Conservation (phyloP, 2,797 vertebrate genomes). For the Arrhamphus sclerolepis region DNA sequence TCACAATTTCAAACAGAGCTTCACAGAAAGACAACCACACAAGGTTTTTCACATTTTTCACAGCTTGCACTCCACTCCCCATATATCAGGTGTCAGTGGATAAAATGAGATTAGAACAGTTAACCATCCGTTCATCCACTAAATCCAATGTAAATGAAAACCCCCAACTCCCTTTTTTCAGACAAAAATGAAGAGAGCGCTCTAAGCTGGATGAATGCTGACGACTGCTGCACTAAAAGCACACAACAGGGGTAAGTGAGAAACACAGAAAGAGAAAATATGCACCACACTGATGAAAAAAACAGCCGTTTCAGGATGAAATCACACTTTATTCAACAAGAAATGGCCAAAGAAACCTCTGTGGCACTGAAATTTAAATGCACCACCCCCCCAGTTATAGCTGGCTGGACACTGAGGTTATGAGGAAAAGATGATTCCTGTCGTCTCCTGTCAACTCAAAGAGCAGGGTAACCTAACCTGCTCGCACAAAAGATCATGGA, state of each 20-base stretch:
- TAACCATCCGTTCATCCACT: conserved; percentile 27
- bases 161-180: background rate
- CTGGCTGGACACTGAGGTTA: conserved; percentile 31
- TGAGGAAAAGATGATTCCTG: conserved; percentile 49
- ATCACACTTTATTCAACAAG: background rate
- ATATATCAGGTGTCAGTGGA: background rate
- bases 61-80: background rate
- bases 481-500: conserved; percentile 34
- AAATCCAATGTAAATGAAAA: conserved; percentile 28
- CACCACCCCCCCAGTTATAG: background rate
- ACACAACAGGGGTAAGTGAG: background rate
- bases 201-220: conserved; percentile 8
- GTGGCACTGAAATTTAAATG: conserved; percentile 33
- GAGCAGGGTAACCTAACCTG: conserved; percentile 69
- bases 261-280: background rate
- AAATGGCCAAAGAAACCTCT: background rate
- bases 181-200: background rate
- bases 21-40: background rate
- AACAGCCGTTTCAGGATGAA: background rate
- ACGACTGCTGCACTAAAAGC: conserved; percentile 2
- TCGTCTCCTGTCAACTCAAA: conserved; percentile 42
- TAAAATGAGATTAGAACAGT: conserved; percentile 22
- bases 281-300: conserved; percentile 4
- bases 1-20: background rate
- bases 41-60: background rate